Conservation (phyloP, 2,113 vertebrate species). For the Falco punctatus region DNA sequence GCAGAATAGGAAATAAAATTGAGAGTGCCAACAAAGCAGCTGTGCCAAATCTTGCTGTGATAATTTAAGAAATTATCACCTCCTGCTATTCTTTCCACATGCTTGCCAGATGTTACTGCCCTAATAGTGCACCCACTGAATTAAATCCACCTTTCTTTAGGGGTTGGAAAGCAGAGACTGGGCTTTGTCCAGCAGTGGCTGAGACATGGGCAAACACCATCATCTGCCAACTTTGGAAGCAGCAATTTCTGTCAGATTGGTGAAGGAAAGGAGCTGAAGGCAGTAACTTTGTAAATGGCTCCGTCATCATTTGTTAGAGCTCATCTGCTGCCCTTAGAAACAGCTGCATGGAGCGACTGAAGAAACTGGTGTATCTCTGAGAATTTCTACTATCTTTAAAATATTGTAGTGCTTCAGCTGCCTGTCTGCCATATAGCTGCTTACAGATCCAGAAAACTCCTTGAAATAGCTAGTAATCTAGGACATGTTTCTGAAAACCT, state of each 20-base stretch:
- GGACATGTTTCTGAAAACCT: slow-evolving; percentile 14
- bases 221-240: background rate
- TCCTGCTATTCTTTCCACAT: background rate
- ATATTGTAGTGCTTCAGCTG: background rate
- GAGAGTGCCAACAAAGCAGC: background rate
- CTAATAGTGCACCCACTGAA: background rate
- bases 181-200: background rate
- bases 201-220: background rate
- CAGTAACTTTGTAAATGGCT: background rate
- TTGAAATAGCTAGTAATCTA: background rate
- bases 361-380: background rate
- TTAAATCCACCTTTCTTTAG: background rate
- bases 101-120: background rate
- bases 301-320: background rate
- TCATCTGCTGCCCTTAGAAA: background rate
- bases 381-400: background rate
- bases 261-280: background rate
- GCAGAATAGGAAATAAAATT: background rate
- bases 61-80: background rate
- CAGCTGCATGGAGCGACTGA: background rate
- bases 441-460: background rate
- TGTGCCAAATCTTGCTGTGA: background rate
- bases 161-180: background rate
- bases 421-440: background rate
- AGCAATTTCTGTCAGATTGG: background rate